Base-by-base conservation (phyloP, 2,113 vertebrate genomes). In the Mus spicilegus region DNA sequence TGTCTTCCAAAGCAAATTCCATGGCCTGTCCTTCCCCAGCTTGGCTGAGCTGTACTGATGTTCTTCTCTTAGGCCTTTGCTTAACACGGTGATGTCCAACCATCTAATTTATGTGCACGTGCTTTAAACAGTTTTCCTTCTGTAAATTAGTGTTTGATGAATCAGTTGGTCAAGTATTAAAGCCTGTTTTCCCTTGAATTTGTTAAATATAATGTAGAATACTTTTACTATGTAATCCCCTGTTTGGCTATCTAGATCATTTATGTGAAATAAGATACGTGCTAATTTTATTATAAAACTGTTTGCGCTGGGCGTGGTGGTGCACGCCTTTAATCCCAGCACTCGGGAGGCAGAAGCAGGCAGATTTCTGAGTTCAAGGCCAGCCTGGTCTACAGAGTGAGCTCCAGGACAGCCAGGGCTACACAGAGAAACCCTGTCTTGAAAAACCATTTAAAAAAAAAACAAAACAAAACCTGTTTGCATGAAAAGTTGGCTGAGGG, bases 281-380 rank as follows among this genome's bases (percentile, higher is more conserved):
- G 46, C 9, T 85, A 67, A 90, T 93, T 90, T n/a, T 88, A 92
- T 94, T 46, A 14, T 91, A 73, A 77, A 94, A 94, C 63, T 72
- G 1, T 28, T 61, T 39, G 22, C 56, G 42, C 42, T 42, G 42
- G 42, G 42, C 42, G 42, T 42, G 42, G 42, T 42, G 42, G 42
- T 42, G 42, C 42, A 42, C 42, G 42, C 42, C 42, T 42, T 42
- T 42, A 42, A 42, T 42, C 42, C 42, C 42, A 42, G 42, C 42
- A 42, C 42, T 2, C 42, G 42, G 42, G 42, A 42, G 42, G 42
- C 42, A 42, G 42, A 42, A 42, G 42, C 42, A 42, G 42, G 42
- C 42, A 42, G 42, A 42, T 42, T 42, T 42, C 42, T 42, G 42
- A 42, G 42, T 42, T 42, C 42, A 42, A 42, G 42, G 42, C 42